These are phyloP conservation scores for mouse (Mus musculus) DNA, from an alignment of 2,113 vertebrate genomes.

Conservation along the genomic window GRCm39 chrX:59319501-59320000, in stretches of 20 bases:
- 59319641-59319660: not conserved
- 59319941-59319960: not conserved
- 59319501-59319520: not conserved
- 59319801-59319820: not conserved
- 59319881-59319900: not conserved
- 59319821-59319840: not conserved
- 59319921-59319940: not conserved
- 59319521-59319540: not conserved
- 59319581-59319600: not conserved
- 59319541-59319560: not conserved
- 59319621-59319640: not conserved
- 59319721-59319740: not conserved
- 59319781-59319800: not conserved
- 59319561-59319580: not conserved
- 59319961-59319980: not conserved
- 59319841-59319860: not conserved
- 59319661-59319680: not conserved
- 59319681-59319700: not conserved
- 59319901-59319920: not conserved
- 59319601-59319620: not conserved
- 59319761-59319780: not conserved
- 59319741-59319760: not conserved
- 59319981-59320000: not conserved
- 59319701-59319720: not conserved
- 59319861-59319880: not conserved